Evolutionary conservation across 2,888 invertebrate species (phyloP).

Genomic region (Drosophila sordidula): DNA sequence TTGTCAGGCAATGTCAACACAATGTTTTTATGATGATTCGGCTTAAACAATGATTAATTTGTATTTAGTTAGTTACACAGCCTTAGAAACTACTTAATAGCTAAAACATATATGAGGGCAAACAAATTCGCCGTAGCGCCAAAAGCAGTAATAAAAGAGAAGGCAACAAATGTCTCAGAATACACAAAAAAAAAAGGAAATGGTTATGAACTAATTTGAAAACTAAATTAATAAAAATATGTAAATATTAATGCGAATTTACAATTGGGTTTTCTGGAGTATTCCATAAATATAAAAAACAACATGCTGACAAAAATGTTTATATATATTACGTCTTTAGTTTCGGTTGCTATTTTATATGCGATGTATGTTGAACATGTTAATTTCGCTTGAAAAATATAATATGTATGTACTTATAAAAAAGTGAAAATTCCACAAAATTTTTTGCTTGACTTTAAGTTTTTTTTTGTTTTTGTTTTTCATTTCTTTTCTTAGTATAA

Average conservation of each 20-base stretch:
- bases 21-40: slow-evolving; percentile 31
- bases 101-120: slow-evolving; percentile 53
- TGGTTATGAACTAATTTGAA: slow-evolving; percentile 12
- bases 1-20: slow-evolving; percentile 58
- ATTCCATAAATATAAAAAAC: slow-evolving; percentile 35
- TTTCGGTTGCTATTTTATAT: slow-evolving; percentile 50
- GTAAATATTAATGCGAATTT: slow-evolving; percentile 8
- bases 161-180: slow-evolving; percentile 32
- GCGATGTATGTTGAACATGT: slow-evolving; percentile 69
- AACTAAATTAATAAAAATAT: slow-evolving; percentile 17
- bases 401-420: slow-evolving; percentile 30
- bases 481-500: slow-evolving; percentile 28
- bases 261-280: slow-evolving; percentile 29
- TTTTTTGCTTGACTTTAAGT: slow-evolving; percentile 18
- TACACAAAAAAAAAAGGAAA: slow-evolving; percentile 36
- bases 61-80: slow-evolving; percentile 75
- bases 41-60: slow-evolving; percentile 39
- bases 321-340: slow-evolving; percentile 67
- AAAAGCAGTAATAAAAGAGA: slow-evolving; percentile 37
- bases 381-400: slow-evolving; percentile 72
- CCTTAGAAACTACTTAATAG: slow-evolving; percentile 77
- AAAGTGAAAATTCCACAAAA: slow-evolving; percentile 36
- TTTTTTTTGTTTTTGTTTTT: slow-evolving; percentile 5
- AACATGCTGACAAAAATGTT: slow-evolving; percentile 37
- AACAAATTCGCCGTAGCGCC: slow-evolving; percentile 33